Evolutionary conservation across 2,113 vertebrate species (phyloP), one percentile per base, ranked within the genome.

Genomic region (Climacteris rufus): DNA sequence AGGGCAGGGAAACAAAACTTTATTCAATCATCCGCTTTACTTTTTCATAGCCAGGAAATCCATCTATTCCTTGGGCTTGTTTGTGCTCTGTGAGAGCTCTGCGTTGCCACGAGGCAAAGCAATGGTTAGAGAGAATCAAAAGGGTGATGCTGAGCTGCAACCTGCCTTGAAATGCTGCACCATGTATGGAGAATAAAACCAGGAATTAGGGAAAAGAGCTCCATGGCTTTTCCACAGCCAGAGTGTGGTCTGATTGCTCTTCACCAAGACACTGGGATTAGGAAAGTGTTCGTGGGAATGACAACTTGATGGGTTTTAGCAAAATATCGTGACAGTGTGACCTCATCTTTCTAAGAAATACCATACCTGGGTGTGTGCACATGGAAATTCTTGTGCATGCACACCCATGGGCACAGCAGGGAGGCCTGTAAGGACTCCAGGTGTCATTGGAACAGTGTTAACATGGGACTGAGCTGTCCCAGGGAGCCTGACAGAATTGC

Each of bases 391-490:
- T 4, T 0, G 3, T 1, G 22, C 2, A 2, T 17, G 33, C 12
- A 1, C 76, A 65, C 7, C 53, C 75, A 4, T 3, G 9, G 4
- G 12, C 37, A 7, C 30, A 31, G 59, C 28, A 53, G 44, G 33
- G 50, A 66, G 42, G 40, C 45, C 47, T 60, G 75, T 4, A 7
- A 70, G 60, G 50, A 28, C 14, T 37, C 18, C 1, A 8, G 18
- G 17, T 49, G 61, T 20, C 49, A 1, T 1, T 18, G 24, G 35
- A 52, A 21, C 39, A n/a, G 37, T 0, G 0, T 4, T 30, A 75
- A 22, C 17, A 3, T 0, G 0, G 71, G 37, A 52, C 35, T 4
- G 27, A 87, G 14, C 22, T 39, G 50, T 28, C 68, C 82, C 42
- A 19, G 59, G 11, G 37, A 45, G 47, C 11, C 45, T 30, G 15